These are phyloP conservation scores for Myotis davidii DNA, from an alignment of 2,113 vertebrate species.

Conservation along the genomic window DNA sequence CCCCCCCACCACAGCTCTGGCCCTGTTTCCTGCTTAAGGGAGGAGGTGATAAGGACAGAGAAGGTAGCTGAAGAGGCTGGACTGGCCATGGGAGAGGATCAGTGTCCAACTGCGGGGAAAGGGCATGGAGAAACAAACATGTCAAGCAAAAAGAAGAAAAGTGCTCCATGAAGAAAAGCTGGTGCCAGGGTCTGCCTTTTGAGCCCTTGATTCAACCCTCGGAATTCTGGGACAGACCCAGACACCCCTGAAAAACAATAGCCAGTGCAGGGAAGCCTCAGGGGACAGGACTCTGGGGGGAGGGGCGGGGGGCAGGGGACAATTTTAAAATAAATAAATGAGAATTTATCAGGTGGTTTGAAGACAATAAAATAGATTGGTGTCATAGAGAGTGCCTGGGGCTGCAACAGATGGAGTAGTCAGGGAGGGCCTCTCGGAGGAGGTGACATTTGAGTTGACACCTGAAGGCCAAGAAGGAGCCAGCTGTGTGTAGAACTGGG, in stretches of 20 bases:
- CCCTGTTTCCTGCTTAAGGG: neutral
- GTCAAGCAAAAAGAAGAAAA: neutral
- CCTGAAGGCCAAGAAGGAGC: neutral
- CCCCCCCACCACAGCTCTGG: neutral
- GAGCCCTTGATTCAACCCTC: neutral
- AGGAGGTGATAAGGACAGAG: neutral
- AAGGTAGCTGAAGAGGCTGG: neutral
- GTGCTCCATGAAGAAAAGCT: neutral
- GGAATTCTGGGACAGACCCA: neutral
- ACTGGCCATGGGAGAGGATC: neutral
- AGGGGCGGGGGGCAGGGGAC: accelerated
- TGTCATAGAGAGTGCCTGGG: neutral
- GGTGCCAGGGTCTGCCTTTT: too few relatives aligned
- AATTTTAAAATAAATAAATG: neutral
- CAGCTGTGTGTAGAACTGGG: neutral
- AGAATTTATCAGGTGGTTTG: neutral
- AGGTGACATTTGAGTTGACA: neutral
- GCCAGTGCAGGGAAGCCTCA: neutral
- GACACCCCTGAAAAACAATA: neutral
- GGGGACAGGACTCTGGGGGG: neutral
- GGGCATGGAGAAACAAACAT: neutral
- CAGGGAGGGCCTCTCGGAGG: neutral
- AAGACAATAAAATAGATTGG: neutral
- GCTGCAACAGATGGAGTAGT: neutral
- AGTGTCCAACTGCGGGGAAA: neutral